Evolutionary conservation across 2,113 vertebrate genomes (phyloP).

Genomic region (Engraulis encrasicolus): DNA sequence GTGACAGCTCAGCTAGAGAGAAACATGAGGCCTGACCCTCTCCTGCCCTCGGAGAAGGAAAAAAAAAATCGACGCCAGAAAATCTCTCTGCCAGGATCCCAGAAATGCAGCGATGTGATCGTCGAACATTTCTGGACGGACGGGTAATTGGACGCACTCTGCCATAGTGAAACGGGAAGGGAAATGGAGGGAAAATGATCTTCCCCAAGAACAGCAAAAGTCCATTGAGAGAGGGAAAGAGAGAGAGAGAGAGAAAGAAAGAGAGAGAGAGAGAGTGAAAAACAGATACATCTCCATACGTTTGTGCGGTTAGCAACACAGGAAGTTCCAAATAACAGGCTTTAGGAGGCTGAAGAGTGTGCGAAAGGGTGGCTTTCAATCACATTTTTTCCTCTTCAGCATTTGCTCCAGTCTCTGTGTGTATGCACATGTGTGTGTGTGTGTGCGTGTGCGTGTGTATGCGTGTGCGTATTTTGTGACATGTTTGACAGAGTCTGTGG

Average conservation of each 20-base stretch:
- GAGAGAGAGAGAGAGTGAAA: neutral
- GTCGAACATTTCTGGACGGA: neutral
- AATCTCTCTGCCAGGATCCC: neutral
- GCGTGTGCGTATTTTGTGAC: neutral
- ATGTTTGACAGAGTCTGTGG: constrained; percentile 7
- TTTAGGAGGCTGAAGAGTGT: neutral
- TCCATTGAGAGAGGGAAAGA: neutral
- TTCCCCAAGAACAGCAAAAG: neutral
- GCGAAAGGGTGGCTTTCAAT: constrained; percentile 11
- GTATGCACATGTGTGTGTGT: neutral
- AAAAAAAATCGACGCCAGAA: neutral
- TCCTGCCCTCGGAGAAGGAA: neutral
- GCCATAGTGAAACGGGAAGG: neutral
- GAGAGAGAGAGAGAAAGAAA: neutral
- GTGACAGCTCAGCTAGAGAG: neutral
- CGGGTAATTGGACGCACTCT: neutral
- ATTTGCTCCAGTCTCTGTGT: neutral
- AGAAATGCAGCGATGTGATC: neutral
- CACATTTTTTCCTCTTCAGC: neutral
- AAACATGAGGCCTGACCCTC: neutral
- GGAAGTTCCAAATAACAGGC: constrained; percentile 17
- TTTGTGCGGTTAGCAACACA: neutral
- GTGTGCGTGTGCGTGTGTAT: neutral
- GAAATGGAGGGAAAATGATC: neutral
- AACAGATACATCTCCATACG: neutral